phyloP scores from a whole-genome alignment of 2,888 invertebrate species.

The Anagyrus pseudococci region DNA sequence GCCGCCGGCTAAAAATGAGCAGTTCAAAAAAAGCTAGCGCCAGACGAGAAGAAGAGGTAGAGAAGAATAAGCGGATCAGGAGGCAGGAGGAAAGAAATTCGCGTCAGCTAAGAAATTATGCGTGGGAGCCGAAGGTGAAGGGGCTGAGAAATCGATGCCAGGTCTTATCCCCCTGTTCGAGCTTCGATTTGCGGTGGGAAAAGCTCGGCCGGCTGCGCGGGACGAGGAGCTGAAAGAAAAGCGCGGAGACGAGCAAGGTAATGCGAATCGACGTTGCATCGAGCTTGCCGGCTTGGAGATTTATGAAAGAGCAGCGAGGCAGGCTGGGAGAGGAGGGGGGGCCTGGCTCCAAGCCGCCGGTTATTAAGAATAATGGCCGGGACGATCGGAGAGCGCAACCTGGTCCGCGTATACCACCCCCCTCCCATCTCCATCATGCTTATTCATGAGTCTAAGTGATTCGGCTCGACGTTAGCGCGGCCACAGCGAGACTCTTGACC shows the following conservation, averaged over 20 bases:
- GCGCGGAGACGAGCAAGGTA: conserved; percentile 4
- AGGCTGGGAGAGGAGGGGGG: too few species aligned
- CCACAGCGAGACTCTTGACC: conserved; percentile 16
- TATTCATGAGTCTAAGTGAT: conserved; percentile 36
- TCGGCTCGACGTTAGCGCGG: conserved; percentile 17
- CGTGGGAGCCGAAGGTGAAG: background rate
- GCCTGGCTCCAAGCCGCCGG: background rate
- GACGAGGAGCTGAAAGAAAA: background rate
- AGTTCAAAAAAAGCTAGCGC: background rate
- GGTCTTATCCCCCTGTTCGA: background rate
- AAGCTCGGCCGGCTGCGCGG: too few species aligned
- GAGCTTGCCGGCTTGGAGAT: background rate
- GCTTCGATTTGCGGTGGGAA: background rate
- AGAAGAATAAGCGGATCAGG: background rate
- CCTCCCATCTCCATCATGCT: conserved; percentile 14
- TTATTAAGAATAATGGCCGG: conserved; percentile 35
- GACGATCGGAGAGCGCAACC: conserved; percentile 7
- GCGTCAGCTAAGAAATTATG: background rate
- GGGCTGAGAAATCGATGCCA: conserved; percentile 2
- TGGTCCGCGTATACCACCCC: background rate
- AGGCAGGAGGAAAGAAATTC: background rate
- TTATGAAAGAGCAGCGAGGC: background rate
- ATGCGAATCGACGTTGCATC: conserved; percentile 5
- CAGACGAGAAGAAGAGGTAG: background rate
- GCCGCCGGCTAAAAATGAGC: conserved; percentile 13